Evolutionary conservation across 2,888 invertebrate species (phyloP), one percentile per base, ranked within the genome.

Genomic region (Stegana nigrithorax): DNA sequence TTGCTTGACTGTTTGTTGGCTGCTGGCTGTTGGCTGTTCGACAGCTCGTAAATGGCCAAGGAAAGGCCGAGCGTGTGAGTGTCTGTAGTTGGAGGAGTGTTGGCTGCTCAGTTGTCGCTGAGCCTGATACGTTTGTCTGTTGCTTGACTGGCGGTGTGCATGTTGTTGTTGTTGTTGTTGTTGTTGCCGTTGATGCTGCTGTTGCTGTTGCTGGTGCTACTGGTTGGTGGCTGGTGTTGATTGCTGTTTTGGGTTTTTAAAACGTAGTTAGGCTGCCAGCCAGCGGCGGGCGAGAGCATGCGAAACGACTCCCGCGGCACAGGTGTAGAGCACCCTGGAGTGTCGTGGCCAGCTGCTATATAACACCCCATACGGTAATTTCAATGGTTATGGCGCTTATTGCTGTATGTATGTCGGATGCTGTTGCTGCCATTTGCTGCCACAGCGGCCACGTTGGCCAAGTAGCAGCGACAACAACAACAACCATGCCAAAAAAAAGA

Each of bases 261-360:
- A 85, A 83, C 82, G 83, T 83, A 85, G 85, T 85, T 85, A 85
- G 84, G 81, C 82, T 75, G 76, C 82, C 80, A 76, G 51, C 51
- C 17, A 5, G 51, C 51, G 19, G 51, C 51, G 56, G 63, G 56
- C 51, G 66, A 62, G 53, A 55, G 69, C 72, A 67, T 66, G 68
- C 73, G 75, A 71, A 85, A 85, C 85, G 83, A 82, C 84, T 85
- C 85, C 84, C 85, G 74, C 73, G 85, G 72, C 80, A 80, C 85
- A 85, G 85, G 85, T 85, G 84, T 84, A 85, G 84, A 80, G 83
- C 83, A 84, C 85, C 85, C 85, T 78, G 73, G 85, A 85, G 85
- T 85, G 85, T 84, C 85, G 85, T 85, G 84, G 81, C 83, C 82
- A 81, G 79, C 72, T 75, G 81, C 78, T 84, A 83, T 84, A 85